Base-by-base conservation (phyloP, 1,140 invertebrate genomes). In the Paracyclopina nana region DNA sequence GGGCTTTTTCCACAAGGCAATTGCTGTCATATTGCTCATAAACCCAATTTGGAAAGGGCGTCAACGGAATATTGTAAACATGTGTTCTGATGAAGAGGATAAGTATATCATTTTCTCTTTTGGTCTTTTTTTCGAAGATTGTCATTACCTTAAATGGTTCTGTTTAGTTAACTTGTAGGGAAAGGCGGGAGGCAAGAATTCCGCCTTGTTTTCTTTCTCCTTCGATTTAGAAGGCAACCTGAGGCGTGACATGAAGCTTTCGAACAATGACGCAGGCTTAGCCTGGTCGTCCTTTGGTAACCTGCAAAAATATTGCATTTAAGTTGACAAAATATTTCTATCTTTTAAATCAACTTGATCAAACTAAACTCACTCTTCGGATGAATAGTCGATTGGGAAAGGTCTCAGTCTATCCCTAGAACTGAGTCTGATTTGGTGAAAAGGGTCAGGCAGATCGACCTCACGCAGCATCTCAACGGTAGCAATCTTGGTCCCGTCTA, bases 401-500 rank as follows among this genome's bases (percentile, higher is more conserved):
- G 34, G 4, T 38, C 34, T n/a, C 34, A 38, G 8, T 8, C 9
- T 38, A 38, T 38, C 34, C n/a, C 34, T n/a, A 38, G n/a, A 16
- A 20, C 34, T n/a, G 5, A 38, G 20, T 38, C 34, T 2, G 20
- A 38, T 20, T n/a, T n/a, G 34, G 20, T 38, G 4, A n/a, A 38
- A 16, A n/a, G 9, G 34, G 14, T 38, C 34, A 16, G n/a, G n/a
- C 34, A 38, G 9, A 8, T n/a, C 8, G 34, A 38, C 20, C 9
- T 38, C 34, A 20, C 34, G 14, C 9, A 38, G 8, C 4, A 38
- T 38, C 34, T 38, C 2, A n/a, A 38, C 34, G 14, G 14, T 53
- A 29, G 18, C 12, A 2, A 45, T 1, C 29, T 24, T 12, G 26
- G 18, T 61, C 65, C 70, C 70, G 56, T 66, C 68, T 9, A 62